phyloP scores from a whole-genome alignment of 2,113 vertebrate genomes.

The Clarias magur region DNA sequence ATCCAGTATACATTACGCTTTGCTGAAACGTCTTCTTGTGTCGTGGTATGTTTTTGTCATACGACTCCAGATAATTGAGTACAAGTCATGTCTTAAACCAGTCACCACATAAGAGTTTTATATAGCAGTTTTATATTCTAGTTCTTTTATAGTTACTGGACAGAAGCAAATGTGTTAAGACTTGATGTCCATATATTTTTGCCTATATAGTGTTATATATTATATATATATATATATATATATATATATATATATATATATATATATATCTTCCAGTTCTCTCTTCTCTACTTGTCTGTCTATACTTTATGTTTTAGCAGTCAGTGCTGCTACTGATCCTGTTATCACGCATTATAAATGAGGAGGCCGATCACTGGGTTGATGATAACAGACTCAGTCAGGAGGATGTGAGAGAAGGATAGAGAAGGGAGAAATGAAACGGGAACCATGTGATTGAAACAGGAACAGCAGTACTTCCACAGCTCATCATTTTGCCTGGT shows the following conservation, averaged over 20 bases:
- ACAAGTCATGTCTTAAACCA: too few species aligned
- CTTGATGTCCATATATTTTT: not conserved
- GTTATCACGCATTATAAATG: not conserved
- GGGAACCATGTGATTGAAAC: conserved; percentile 29
- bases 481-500: not conserved
- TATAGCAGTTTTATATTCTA: too few species aligned
- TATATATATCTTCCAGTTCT: not conserved
- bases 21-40: too few species aligned
- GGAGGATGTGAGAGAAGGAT: conserved; percentile 2
- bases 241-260: too few species aligned
- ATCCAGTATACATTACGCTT: too few species aligned
- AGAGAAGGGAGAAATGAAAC: conserved; percentile 36
- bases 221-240: too few species aligned
- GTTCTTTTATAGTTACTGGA: too few species aligned
- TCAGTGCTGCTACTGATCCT: not conserved
- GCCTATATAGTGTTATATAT: not conserved
- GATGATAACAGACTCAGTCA: not conserved
- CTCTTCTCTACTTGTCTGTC: not conserved
- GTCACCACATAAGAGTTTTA: too few species aligned
- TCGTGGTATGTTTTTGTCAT: too few species aligned
- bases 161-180: not conserved
- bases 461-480: conserved; percentile 22
- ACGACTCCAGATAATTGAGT: too few species aligned
- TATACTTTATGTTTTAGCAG: not conserved
- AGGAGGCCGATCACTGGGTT: not conserved